Evolutionary conservation across 2,797 vertebrate species (phyloP).

Genomic region (Australoheros facetus): DNA sequence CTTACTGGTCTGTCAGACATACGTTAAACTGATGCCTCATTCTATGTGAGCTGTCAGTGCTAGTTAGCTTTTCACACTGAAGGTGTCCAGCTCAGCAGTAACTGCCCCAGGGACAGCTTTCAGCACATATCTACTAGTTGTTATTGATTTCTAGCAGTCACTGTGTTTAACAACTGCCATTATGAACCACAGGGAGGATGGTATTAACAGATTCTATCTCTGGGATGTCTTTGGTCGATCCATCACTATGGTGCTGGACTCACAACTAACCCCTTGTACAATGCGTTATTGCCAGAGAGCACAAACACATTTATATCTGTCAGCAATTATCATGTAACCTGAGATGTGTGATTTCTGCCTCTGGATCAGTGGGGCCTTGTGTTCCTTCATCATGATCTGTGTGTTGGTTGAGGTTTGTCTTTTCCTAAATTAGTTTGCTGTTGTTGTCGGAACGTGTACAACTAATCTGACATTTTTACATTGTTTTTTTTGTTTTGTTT

Average conservation of each 20-base stretch:
- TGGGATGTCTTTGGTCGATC: constrained; percentile 34
- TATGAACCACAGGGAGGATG: constrained; percentile 33
- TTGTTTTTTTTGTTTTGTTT: neutral
- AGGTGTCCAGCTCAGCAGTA: constrained; percentile 13
- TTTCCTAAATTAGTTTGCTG: neutral
- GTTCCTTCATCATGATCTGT: constrained; percentile 7
- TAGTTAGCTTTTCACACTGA: constrained; percentile 12
- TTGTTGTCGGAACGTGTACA: neutral
- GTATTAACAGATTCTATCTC: constrained; percentile 52
- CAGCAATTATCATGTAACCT: constrained; percentile 46
- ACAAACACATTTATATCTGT: constrained; percentile 50
- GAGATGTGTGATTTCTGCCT: constrained; percentile 55
- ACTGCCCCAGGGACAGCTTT: constrained; percentile 29
- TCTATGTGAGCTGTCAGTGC: neutral
- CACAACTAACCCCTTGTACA: constrained; percentile 58
- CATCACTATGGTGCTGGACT: constrained; percentile 49
- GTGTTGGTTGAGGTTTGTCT: constrained; percentile 16
- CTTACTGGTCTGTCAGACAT: neutral
- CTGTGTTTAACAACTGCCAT: constrained; percentile 43
- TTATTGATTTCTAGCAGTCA: constrained; percentile 58
- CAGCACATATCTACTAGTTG: constrained; percentile 22
- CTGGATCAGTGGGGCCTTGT: constrained; percentile 30
- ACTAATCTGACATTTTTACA: neutral
- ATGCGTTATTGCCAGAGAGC: constrained; percentile 2
- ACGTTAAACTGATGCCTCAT: neutral